Base-by-base conservation (phyloP, 1,140 invertebrate genomes). In the Diorhabda elongata region DNA sequence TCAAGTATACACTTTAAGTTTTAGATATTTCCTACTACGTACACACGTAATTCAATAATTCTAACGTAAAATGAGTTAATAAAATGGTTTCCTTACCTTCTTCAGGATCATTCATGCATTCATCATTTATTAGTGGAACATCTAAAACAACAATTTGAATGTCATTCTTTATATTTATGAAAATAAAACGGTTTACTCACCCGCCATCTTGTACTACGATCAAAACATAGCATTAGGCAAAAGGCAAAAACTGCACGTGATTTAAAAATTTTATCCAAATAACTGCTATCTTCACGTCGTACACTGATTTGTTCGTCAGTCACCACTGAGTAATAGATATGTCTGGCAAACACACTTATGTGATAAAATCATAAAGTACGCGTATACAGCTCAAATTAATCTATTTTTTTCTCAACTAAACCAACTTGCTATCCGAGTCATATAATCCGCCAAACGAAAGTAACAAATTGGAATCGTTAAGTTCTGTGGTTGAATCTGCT, bases 141-240 rank as follows among this genome's bases (percentile, higher is more conserved):
- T 80, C 79, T 80, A 75, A 70, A 76, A 67, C 69, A 72, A 69
- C 60, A 71, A 68, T 58, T 67, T 72, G 47, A 73, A 73, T 62
- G 69, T 70, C 70, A 74, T 64, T 61, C 62, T 69, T 68, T 67
- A 61, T 71, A 67, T 67, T 52, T 43, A 42, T 67, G 64, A 67
- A 74, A 69, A 73, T 71, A 58, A 66, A 67, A 63, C 56, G 69
- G 45, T 73, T 68, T 66, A 77, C 78, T 79, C 75, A 80, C 78
- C 76, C 74, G 78, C 79, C 79, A 80, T 80, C 79, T 79, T 80
- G 78, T 71, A 68, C 69, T 70, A 73, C 74, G 70, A 76, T 74
- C 74, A 75, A 77, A 80, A 78, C 76, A 76, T 75, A 74, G 76
- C 77, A 76, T 75, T 77, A 71, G 73, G 67, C 47, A 8, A n/a